Evolutionary conservation across 2,888 invertebrate species (phyloP), one percentile per base, ranked within the genome.

Genomic region (Orthonychiurus folsomi): DNA sequence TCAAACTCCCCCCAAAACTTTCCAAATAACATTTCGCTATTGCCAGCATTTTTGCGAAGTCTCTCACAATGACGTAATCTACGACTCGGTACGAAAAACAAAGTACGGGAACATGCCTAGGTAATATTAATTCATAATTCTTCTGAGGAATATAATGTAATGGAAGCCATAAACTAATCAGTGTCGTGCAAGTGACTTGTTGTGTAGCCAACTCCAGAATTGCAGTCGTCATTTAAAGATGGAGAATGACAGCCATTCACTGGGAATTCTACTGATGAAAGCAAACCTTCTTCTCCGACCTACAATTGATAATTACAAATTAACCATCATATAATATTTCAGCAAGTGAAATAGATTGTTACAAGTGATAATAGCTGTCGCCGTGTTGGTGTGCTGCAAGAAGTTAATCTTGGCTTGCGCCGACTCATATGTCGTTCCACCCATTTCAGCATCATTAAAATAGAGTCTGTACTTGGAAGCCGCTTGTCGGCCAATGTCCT

Each of bases 401-500:
- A 64, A 56, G 63, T 69, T 26, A 58, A 75, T 60, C 80, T 79
- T 0, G 89, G 89, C 76, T 88, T 88, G 74, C 89, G 85, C 50
- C 85, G 82, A 70, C 86, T 86, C 75, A 90, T 83, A 76, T 91
- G 90, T 20, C 90, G 80, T 74, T 92, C 91, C 1, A 92, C 88
- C 92, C 92, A 93, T 75, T 89, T 89, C 59, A 93, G 80, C 85
- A 93, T 86, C 0, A 90, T 89, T 60, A 92, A 82, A 0, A 93
- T 92, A 0, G 91, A 89, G 78, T 93, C 92, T 0, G 92, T 89
- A 47, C 89, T 89, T 0, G 92, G 90, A 55, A 93, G 80, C 64
- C 93, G 87, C 58, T 89, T 83, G 75, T 91, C 91, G 0, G 92
- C 92, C 0, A 88, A 87, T 23, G 92, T 92, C 75, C 88, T 88